Base-by-base conservation (phyloP, 2,113 vertebrate species). In the Eolophus roseicapilla region DNA sequence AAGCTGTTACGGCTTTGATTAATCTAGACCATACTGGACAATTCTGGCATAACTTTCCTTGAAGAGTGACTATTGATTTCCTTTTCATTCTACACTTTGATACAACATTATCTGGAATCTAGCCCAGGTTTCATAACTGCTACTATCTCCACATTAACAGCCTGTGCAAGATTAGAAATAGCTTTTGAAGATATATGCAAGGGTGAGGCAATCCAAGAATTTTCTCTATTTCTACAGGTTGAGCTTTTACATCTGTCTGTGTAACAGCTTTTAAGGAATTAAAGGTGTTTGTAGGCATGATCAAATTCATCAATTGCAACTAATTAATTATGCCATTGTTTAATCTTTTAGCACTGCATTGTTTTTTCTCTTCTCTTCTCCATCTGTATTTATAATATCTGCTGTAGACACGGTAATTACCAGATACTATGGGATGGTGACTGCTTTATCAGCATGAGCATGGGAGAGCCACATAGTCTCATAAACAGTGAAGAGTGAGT, bases 71-170 rank as follows among this genome's bases (percentile, higher is more conserved):
- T 96, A 97, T 96, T 93, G 88, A 96, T 96, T 97, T 97, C 96
- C 96, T 96, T 91, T 97, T 97, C 96, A 96, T 91, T 92, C 91
- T 95, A 96, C 96, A 97, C 96, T 96, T 95, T 83, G 88, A 96
- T 95, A 92, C 94, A 86, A 74, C 90, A 76, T 94, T 94, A 93
- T 94, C 96, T 97, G 96, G 96, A 97, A 95, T 83, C 75, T 85
- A 80, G 92, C 93, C 96, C 93, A 93, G 86, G 86, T 91, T 95
- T 90, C 93, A 92, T 93, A 94, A 95, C 92, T 88, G 79, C 91
- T 93, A 80, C 93, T 95, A 96, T 96, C 95, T 95, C 74, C 60
- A 95, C 86, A 95, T 95, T 93, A 96, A 88, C 90, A 95, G 92
- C 82, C 93, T 82, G 82, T 80, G 76, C 53, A 76, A 86, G 94